Percentiles rank a stretch among this genome's conserved stretches.
phyloP scores from a whole-genome alignment of 2,113 vertebrate species.

The Forbesichthys papilliferus region DNA sequence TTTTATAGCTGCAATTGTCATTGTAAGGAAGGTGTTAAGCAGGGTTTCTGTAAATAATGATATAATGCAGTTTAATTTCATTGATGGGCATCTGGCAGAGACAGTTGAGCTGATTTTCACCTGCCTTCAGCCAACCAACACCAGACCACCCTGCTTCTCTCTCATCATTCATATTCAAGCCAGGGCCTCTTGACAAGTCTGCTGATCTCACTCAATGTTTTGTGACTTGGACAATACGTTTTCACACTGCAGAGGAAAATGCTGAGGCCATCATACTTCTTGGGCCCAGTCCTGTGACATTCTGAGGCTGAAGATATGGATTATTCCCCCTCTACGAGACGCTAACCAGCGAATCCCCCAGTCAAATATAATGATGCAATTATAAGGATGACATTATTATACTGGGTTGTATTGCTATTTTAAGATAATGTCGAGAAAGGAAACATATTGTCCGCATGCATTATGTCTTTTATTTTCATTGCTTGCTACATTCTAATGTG shows the following conservation, averaged over 20 bases:
- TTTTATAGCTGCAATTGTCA: slow-evolving; percentile 43
- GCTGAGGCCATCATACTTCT: slow-evolving; percentile 77
- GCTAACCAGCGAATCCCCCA: slow-evolving; percentile 46
- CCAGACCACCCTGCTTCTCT: slow-evolving; percentile 81
- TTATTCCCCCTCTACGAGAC: slow-evolving; percentile 59
- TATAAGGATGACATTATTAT: slow-evolving; percentile 35
- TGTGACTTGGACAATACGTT: slow-evolving; percentile 82
- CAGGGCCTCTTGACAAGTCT: slow-evolving; percentile 83
- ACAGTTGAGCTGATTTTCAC: slow-evolving; percentile 77
- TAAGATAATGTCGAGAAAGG: background rate
- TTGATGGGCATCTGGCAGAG: slow-evolving; percentile 70
- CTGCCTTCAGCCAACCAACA: slow-evolving; percentile 68
- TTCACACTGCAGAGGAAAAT: slow-evolving; percentile 75
- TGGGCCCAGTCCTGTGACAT: slow-evolving; percentile 67
- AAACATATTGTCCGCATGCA: background rate
- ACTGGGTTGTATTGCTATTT: slow-evolving; percentile 10
- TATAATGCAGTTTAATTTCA: slow-evolving; percentile 55
- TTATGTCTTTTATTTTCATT: background rate
- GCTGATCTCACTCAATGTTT: slow-evolving; percentile 85
- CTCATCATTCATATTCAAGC: slow-evolving; percentile 85
- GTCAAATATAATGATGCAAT: slow-evolving; percentile 51
- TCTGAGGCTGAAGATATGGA: slow-evolving; percentile 68
- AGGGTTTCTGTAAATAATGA: slow-evolving; percentile 46
- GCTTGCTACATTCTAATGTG: background rate
- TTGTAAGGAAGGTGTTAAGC: slow-evolving; percentile 39